These are phyloP conservation scores for Hippocampus mohnikei DNA, from an alignment of 2,113 vertebrate species.

Conservation along the genomic window DNA sequence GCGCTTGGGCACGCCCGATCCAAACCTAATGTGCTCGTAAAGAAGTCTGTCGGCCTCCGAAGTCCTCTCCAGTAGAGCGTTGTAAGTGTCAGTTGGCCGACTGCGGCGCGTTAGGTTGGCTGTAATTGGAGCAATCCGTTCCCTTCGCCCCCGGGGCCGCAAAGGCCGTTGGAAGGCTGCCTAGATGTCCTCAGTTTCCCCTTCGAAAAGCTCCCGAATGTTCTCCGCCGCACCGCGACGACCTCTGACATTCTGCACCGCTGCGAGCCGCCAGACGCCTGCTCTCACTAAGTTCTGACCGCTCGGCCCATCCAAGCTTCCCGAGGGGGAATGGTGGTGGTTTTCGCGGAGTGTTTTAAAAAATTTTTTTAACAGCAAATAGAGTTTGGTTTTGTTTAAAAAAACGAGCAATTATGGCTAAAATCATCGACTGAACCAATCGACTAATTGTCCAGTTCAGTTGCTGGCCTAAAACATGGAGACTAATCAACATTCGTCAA, in stretches of 20 bases:
- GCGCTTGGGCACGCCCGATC: constrained; percentile 54
- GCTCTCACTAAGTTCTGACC: constrained; percentile 11
- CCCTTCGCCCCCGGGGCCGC: constrained; percentile 51
- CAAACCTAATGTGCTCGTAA: constrained; percentile 56
- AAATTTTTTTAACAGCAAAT: constrained; percentile 4
- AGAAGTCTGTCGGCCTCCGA: constrained; percentile 55
- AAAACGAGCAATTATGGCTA: too few species aligned
- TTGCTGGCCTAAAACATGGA: too few species aligned
- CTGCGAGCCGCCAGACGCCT: constrained; percentile 2
- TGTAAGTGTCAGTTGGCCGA: constrained; percentile 65
- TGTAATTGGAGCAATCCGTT: constrained; percentile 76
- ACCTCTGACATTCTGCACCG: constrained; percentile 42
- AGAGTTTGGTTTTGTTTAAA: neutral
- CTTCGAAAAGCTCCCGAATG: constrained; percentile 29
- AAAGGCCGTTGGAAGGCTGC: constrained; percentile 54
- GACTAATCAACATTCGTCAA: too few species aligned
- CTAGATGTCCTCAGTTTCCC: constrained; percentile 62
- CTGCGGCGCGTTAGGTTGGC: constrained; percentile 55
- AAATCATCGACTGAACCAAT: too few species aligned
- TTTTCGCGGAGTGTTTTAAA: constrained; percentile 11
- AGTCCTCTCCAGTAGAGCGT: constrained; percentile 64
- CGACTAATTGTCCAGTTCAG: too few species aligned
- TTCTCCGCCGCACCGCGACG: constrained; percentile 34
- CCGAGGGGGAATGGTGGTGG: neutral
- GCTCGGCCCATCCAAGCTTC: constrained; percentile 18